Base-by-base conservation (phyloP, 2,113 vertebrate species). In the Neopipo cinnamomea region DNA sequence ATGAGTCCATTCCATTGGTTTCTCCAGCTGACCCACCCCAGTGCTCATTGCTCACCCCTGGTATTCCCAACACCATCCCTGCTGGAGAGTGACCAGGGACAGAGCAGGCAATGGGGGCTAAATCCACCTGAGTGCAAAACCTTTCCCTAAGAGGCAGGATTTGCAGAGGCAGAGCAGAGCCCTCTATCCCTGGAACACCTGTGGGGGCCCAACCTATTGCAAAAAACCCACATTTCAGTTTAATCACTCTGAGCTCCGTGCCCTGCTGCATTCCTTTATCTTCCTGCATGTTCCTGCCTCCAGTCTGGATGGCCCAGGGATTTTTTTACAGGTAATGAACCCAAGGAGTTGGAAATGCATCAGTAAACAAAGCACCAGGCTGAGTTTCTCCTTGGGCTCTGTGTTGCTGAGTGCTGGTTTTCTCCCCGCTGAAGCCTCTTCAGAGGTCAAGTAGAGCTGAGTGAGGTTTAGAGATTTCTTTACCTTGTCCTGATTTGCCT, bases 81-180 rank as follows among this genome's bases (percentile, higher is more conserved):
- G 0, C 5, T 42, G 39, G n/a, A 55, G 13, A 49, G n/a, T 37
- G 4, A 66, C 1, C 6, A 76, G 68, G 28, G 7, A 31, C 0
- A 3, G 21, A 76, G 24, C 4, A 72, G 24, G 13, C 33, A 52
- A 68, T 14, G 9, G 21, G 8, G 8, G 18, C 6, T 79, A 55
- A 92, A 82, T 24, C 44, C 20, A 39, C 19, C 33, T 28, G 49
- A 72, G n/a, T 12, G 9, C 23, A 59, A 85, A 81, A 31, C 3
- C 8, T 88, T 46, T 59, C 24, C 44, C 39, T 42, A 52, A 85
- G 22, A 67, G 47, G 21, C 39, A 14, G 16, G 30, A 68, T 56
- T 58, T 72, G 24, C 21, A 79, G 80, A 72, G 14, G 11, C 22
- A 71, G n/a, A 71, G n/a, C 9, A 42, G 22, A 58, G 4, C 16